Percentiles rank a stretch among this genome's conserved stretches.
phyloP scores from a whole-genome alignment of 2,888 invertebrate species.

The Galeopsomyia nigrocyanea region DNA sequence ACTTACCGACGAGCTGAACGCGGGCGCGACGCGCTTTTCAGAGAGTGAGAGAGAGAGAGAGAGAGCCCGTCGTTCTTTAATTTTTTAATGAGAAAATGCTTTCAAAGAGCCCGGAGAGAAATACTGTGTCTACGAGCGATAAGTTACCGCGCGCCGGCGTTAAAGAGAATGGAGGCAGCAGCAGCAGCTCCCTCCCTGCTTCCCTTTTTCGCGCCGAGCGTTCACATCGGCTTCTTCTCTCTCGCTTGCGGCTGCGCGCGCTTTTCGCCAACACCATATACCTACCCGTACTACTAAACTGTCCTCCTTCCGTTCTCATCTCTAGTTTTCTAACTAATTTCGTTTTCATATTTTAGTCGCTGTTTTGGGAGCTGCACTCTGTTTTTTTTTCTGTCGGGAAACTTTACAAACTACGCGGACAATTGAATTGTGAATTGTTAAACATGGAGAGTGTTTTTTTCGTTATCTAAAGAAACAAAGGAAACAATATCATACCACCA shows the following conservation, averaged over 20 bases:
- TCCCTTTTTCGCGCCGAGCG: constrained; percentile 36
- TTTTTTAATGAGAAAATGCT: constrained; percentile 78
- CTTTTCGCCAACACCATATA: too few species aligned
- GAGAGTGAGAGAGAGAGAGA: too few species aligned
- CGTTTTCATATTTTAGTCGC: neutral
- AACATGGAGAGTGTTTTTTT: too few species aligned
- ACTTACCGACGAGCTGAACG: constrained; percentile 59
- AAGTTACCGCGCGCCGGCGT: constrained; percentile 63
- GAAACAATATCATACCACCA: too few species aligned
- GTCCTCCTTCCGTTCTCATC: neutral
- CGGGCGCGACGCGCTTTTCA: constrained; percentile 49
- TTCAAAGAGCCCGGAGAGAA: constrained; percentile 72
- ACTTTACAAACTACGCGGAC: too few species aligned
- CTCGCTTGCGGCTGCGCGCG: too few species aligned
- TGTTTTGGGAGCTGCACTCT: neutral
- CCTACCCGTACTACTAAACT: too few species aligned
- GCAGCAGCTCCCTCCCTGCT: constrained; percentile 41
- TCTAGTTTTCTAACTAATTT: neutral
- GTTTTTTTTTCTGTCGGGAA: too few species aligned
- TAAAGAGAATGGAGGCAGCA: constrained; percentile 58
- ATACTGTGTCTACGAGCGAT: constrained; percentile 67
- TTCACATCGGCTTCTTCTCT: too few species aligned
- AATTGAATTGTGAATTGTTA: too few species aligned
- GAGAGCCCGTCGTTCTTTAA: constrained; percentile 62
- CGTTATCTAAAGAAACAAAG: too few species aligned